Evolutionary conservation across 35 echinoderm and acorn worm species (phyloP).

Genomic region (Nesometra sesokonis): DNA sequence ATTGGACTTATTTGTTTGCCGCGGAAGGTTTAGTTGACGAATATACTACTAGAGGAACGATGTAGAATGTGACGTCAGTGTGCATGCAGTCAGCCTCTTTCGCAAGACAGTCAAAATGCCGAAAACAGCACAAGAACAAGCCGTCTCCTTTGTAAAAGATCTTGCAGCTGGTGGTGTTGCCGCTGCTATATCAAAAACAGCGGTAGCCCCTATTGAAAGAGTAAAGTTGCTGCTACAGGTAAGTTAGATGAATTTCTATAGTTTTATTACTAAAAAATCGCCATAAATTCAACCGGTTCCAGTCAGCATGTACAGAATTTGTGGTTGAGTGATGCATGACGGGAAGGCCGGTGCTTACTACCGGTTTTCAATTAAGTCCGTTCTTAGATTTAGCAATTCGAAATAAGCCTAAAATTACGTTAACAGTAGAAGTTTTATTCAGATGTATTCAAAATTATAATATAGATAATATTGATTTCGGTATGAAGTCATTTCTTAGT

Average conservation of each 20-base stretch:
- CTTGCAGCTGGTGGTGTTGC: conserved; percentile 53
- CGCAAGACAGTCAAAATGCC: not conserved
- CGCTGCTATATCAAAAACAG: conserved; percentile 79
- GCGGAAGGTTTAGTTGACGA: too few relatives aligned
- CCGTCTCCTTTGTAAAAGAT: conserved; percentile 3
- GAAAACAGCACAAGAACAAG: not conserved
- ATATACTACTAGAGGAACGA: not conserved
- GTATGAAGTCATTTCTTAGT: too few relatives aligned
- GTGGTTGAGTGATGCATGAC: not conserved
- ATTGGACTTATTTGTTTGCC: too few relatives aligned
- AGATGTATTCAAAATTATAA: too few relatives aligned
- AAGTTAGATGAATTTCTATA: not conserved
- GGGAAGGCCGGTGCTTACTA: not conserved
- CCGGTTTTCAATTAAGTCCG: not conserved
- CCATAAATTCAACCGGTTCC: not conserved
- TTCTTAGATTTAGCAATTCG: not conserved
- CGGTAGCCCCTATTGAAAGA: conserved; percentile 85
- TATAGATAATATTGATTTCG: too few relatives aligned
- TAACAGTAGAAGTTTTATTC: too few relatives aligned
- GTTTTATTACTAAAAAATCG: not conserved
- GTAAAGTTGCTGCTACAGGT: conserved; percentile 74
- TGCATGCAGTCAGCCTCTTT: not conserved
- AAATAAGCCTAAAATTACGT: not conserved
- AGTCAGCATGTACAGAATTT: not conserved
- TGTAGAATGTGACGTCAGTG: not conserved